Evolutionary conservation across 2,888 invertebrate species (phyloP), one percentile per base, ranked within the genome.

Genomic region (Apantesis nais): DNA sequence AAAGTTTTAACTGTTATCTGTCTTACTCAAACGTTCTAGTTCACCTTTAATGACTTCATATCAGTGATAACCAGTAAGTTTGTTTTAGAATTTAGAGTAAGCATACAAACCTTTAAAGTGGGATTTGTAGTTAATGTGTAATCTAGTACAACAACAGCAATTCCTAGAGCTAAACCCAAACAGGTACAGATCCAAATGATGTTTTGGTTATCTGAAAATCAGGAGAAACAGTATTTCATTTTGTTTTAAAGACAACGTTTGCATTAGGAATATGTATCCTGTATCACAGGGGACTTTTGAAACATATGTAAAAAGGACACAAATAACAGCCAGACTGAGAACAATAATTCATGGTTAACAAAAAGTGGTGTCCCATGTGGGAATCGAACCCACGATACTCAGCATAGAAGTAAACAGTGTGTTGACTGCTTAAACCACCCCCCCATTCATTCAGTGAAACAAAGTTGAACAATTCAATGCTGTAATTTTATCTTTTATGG

Each of bases 181-280:
- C 97, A 97, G 74, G 97, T 96, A 76, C 97, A 97, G 60, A 97
- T 92, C 97, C 97, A 97, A 62, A 97, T 97, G 73, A 97, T 95
- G 86, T 97, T 97, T 84, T 96, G 96, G 87, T 97, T 96, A 76
- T 95, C 97, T 97, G 89, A 72, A 95, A 95, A 77, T 72, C 67
- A 71, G 64, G 65, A 31, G 44, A 39, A n/a, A n/a, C n/a, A n/a
- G n/a, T n/a, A n/a, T n/a, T n/a, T n/a, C n/a, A n/a, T n/a, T n/a
- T n/a, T n/a, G n/a, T n/a, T n/a, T n/a, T n/a, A n/a, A n/a, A n/a
- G n/a, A n/a, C n/a, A n/a, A n/a, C n/a, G n/a, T n/a, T n/a, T n/a
- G n/a, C n/a, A n/a, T n/a, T n/a, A n/a, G n/a, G n/a, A n/a, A n/a
- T n/a, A n/a, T n/a, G n/a, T n/a, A n/a, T n/a, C n/a, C n/a, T n/a